Conservation (phyloP, 2,888 invertebrate species). For the Drosophila birchii region DNA sequence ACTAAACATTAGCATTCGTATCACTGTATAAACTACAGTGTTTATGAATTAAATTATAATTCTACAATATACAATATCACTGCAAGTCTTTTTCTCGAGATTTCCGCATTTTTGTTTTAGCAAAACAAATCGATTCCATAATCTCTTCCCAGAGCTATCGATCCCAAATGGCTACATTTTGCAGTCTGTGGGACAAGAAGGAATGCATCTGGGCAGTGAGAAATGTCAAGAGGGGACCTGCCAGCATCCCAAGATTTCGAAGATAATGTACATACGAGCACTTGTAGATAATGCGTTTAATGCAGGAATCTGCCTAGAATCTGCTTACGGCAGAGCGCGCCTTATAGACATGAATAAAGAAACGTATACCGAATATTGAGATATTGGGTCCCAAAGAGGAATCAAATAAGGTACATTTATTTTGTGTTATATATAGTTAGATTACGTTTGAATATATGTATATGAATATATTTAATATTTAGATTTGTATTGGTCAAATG, state of each 20-base stretch:
- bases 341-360: not conserved
- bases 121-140: not conserved
- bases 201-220: constrained; percentile 56
- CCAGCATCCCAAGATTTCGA: constrained; percentile 4
- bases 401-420: not conserved
- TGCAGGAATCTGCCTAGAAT: not conserved
- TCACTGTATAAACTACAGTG: not conserved
- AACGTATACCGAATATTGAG: not conserved
- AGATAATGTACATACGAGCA: not conserved
- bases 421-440: not conserved
- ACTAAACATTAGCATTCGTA: not conserved
- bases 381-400: not conserved
- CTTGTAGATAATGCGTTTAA: constrained; percentile 7
- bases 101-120: not conserved
- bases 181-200: not conserved
- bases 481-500: not conserved
- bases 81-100: too few species aligned
- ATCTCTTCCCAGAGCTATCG: not conserved
- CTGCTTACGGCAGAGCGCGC: not conserved
- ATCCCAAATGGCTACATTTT: not conserved
- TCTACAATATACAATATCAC: not conserved
- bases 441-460: not conserved
- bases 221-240: constrained; percentile 45
- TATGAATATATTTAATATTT: not conserved
- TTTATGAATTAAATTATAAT: not conserved